A percentile compares a stretch with the other conserved stretches of the same genome.
Evolutionary conservation across 1,140 invertebrate species (phyloP).

Genomic region (Megathymus violae): DNA sequence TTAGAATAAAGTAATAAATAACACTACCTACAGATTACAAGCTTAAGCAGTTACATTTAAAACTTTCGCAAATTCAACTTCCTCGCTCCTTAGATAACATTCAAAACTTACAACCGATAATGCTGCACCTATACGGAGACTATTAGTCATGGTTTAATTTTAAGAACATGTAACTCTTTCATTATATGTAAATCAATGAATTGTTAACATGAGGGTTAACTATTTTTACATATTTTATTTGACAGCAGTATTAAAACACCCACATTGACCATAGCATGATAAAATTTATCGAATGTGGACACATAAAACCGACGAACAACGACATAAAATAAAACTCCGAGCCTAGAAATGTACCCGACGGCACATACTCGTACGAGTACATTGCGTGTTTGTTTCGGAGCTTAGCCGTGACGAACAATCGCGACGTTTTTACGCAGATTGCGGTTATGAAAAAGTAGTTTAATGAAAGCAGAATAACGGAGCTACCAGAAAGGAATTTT

Average conservation of each 20-base stretch:
- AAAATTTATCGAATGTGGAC: constrained; percentile 54
- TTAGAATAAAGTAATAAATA: no score
- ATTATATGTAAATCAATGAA: constrained; percentile 15
- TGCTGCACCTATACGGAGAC: neutral
- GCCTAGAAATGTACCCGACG: neutral
- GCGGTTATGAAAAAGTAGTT: constrained; percentile 31
- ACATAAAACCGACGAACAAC: constrained; percentile 40
- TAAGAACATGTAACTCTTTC: constrained; percentile 3
- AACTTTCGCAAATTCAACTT: no score
- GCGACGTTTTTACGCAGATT: constrained; percentile 31
- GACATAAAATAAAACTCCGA: constrained; percentile 45
- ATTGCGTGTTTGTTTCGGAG: constrained; percentile 18
- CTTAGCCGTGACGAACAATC: constrained; percentile 24
- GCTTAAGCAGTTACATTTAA: no score
- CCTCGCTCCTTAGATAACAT: no score
- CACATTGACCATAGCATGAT: constrained; percentile 41
- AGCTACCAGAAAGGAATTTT: constrained; percentile 27
- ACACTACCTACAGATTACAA: no score
- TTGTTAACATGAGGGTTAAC: constrained; percentile 36
- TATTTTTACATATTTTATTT: constrained; percentile 52
- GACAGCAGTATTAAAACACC: constrained; percentile 54
- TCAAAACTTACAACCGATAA: no score
- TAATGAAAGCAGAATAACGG: constrained; percentile 26
- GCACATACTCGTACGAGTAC: no score
- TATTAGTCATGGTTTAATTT: constrained; percentile 6